Evolutionary conservation across 2,113 vertebrate species (phyloP).

Genomic region (Neotoma lepida): DNA sequence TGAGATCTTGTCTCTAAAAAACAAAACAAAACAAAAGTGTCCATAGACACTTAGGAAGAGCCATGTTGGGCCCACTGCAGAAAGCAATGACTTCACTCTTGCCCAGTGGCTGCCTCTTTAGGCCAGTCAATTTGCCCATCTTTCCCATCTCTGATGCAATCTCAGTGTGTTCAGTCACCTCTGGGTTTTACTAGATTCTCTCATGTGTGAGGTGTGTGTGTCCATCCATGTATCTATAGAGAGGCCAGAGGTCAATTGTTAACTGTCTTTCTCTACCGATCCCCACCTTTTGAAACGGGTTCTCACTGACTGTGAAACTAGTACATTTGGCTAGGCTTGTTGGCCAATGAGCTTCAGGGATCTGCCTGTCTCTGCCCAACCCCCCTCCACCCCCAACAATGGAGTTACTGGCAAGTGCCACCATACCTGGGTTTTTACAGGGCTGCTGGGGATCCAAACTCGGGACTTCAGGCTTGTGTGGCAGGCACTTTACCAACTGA

Average conservation of each 20-base stretch:
- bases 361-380: neutral
- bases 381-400: neutral
- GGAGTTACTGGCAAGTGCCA: neutral
- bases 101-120: neutral
- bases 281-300: neutral
- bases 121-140: neutral
- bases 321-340: neutral
- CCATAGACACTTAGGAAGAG: too few species aligned
- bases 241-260: neutral
- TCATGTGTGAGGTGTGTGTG: neutral
- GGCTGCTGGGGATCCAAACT: neutral
- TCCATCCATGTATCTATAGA: neutral
- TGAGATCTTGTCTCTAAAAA: neutral
- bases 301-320: neutral
- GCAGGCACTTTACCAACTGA: neutral
- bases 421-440: neutral
- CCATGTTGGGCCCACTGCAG: neutral
- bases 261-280: neutral
- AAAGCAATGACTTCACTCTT: neutral
- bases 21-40: neutral
- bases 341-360: neutral
- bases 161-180: neutral
- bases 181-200: neutral
- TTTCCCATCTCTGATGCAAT: neutral
- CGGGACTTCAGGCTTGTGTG: neutral